These are phyloP conservation scores for Montipora capitata DNA, from an alignment of 92 coral and sea anemone species.

Conservation along the genomic window DNA sequence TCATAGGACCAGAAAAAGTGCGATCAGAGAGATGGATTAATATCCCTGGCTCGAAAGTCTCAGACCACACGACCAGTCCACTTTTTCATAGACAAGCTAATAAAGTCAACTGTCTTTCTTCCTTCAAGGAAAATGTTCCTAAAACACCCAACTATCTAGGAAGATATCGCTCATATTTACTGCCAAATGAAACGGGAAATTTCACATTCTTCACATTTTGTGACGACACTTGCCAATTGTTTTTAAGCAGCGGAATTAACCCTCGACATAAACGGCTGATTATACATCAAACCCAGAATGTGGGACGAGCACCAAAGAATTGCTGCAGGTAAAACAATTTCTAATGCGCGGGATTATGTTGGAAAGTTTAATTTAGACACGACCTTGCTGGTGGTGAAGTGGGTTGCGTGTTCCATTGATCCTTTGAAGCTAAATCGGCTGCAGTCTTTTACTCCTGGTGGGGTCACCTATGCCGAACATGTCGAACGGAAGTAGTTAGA, in stretches of 20 bases:
- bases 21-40: constrained; percentile 54
- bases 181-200: constrained; percentile 67
- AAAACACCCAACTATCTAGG: constrained; percentile 8
- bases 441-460: no score
- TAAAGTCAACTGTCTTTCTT: background rate
- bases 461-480: no score
- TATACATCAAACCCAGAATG: constrained; percentile 25
- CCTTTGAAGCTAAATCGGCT: no score
- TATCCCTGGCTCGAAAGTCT: constrained; percentile 16
- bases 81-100: constrained; percentile 28
- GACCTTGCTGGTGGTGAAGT: no score
- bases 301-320: background rate
- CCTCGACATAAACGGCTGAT: constrained; percentile 52
- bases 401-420: no score
- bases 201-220: constrained; percentile 68
- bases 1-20: constrained; percentile 17
- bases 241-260: constrained; percentile 62
- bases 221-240: constrained; percentile 71
- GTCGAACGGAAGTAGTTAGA: no score
- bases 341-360: no score
- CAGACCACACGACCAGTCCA: constrained; percentile 27
- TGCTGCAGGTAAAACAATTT: constrained; percentile 52
- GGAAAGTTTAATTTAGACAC: background rate
- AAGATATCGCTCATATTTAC: constrained; percentile 75
- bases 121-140: background rate